Base-by-base conservation (phyloP, 2,888 invertebrate genomes). In the Lysandra coridon region DNA sequence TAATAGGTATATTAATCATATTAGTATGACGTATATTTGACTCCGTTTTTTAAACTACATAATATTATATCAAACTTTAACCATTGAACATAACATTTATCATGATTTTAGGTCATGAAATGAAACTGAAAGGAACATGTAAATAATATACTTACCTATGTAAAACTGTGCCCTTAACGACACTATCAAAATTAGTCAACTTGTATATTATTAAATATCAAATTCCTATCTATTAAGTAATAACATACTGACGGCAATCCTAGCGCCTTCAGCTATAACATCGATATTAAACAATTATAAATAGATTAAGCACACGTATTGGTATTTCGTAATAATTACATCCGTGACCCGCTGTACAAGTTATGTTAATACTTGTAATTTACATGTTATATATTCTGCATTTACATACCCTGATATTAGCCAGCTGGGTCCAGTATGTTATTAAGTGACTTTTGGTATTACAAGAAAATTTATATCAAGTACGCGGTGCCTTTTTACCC, bases 181-280 rank as follows among this genome's bases (percentile, higher is more conserved):
- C 49, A 49, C 49, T 3, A 49, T 12, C 2, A 49, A 49, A 49
- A 49, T 49, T 57, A 57, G 57, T 57, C 57, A 57, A 57, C 57
- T 23, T 10, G 10, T 23, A 23, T n/a, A 62, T 1, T 17, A 60
- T 23, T 23, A 62, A 62, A 62, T 62, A 57, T 23, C 30, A 30
- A 30, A 69, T 69, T 69, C 4, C 33, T 2, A 30, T 30, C 64
- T 12, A 23, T 23, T 23, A 23, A 23, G 23, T 23, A 30, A 49
- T 49, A 49, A 49, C 37, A 82, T 82, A 79, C 79, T 79, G 80
- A 78, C 74, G 74, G 10, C 80, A 53, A 75, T 75, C 30, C 75
- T 23, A 17, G 44, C 49, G 75, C 53, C 49, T 49, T 53, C 1
- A 53, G 53, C 49, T 30, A 75, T 53, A 14, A 76, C 76, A 53